Conservation (phyloP, 53 echinoderm and acorn worm genomes). For the Mesocentrotus franciscanus region DNA sequence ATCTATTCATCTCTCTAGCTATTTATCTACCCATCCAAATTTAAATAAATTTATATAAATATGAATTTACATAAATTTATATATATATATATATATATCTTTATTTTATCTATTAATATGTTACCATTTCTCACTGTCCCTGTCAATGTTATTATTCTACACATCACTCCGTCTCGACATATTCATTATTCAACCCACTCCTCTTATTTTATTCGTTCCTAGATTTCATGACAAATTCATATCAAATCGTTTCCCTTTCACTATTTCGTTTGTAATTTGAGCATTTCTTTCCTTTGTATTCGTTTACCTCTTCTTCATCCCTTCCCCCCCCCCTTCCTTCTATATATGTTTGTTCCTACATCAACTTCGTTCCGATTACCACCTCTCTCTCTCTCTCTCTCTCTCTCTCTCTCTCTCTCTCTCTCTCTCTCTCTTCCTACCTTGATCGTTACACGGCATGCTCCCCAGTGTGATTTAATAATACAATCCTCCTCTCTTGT, state of each 20-base stretch:
- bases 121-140: neutral
- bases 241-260: too few relatives aligned
- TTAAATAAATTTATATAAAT: neutral
- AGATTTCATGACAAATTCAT: too few relatives aligned
- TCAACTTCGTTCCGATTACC: too few relatives aligned
- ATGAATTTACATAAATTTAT: neutral
- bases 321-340: neutral
- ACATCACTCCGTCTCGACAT: neutral
- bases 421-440: neutral
- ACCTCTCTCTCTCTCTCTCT: neutral
- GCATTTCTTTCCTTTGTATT: neutral
- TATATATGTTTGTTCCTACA: too few relatives aligned
- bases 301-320: neutral
- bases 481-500: neutral
- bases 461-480: neutral
- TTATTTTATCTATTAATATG: neutral
- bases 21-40: neutral
- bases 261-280: too few relatives aligned
- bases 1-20: neutral
- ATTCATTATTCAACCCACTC: neutral
- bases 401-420: neutral
- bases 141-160: neutral
- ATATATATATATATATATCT: neutral
- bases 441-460: neutral
- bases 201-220: too few relatives aligned